A percentile compares a stretch with the other conserved stretches of the same genome.
Evolutionary conservation across 2,797 vertebrate species (phyloP).

Genomic region (Schizopygopsis malacanthus): DNA sequence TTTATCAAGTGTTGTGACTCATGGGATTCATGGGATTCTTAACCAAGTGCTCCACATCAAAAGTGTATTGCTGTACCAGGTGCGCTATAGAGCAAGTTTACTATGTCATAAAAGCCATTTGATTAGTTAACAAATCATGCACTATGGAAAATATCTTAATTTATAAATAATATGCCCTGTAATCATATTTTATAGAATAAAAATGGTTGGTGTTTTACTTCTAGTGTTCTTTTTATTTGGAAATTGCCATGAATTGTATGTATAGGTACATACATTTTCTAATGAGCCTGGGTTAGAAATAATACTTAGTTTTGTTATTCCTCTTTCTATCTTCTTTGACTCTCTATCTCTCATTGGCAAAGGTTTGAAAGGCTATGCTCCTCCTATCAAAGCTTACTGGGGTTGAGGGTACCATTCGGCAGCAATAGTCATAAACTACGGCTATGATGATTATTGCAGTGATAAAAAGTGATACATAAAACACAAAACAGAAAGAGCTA

Average conservation of each 20-base stretch:
- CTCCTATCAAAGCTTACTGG: conserved; percentile 70
- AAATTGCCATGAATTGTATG: not conserved
- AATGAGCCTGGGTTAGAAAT: not conserved
- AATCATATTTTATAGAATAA: not conserved
- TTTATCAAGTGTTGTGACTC: not conserved
- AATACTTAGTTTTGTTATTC: not conserved
- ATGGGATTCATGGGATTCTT: not conserved
- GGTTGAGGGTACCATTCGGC: conserved; percentile 70
- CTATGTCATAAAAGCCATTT: not conserved
- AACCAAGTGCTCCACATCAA: not conserved
- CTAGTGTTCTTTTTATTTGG: not conserved
- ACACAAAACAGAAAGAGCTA: conserved; percentile 75
- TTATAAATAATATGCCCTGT: not conserved
- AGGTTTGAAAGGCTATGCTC: conserved; percentile 68
- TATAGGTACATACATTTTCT: not conserved
- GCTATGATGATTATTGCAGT: conserved; percentile 76
- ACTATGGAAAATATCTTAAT: not conserved
- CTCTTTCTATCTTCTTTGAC: not conserved
- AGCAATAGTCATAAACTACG: conserved; percentile 74
- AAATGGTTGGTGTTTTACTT: not conserved
- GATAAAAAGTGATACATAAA: conserved; percentile 82
- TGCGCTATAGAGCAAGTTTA: not conserved
- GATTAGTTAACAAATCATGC: not conserved
- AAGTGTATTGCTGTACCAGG: not conserved
- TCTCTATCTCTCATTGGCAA: conserved; percentile 62